Percentiles rank a stretch among this genome's conserved stretches.
phyloP scores from a whole-genome alignment of 2,797 vertebrate species.

The Neosilurus hyrtlii region DNA sequence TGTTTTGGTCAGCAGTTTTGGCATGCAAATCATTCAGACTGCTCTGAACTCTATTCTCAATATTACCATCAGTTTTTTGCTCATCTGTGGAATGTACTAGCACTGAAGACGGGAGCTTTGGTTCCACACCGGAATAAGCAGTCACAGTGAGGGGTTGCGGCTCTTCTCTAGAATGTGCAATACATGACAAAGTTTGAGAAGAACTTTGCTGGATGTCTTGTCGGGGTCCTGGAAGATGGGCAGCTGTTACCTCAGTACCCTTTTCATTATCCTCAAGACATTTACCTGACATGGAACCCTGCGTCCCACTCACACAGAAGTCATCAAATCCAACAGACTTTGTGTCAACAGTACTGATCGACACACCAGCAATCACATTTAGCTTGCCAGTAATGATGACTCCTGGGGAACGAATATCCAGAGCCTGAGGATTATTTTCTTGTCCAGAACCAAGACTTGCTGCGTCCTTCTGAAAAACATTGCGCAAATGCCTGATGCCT shows the following conservation, averaged over 20 bases:
- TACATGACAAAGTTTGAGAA: neutral
- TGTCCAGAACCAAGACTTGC: neutral
- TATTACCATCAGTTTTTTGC: neutral
- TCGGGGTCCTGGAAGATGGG: neutral
- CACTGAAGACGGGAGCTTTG: neutral
- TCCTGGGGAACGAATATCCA: neutral
- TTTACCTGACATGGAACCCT: neutral
- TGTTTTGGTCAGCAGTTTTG: neutral
- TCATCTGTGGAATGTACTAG: neutral
- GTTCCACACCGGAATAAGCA: neutral
- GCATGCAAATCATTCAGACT: neutral
- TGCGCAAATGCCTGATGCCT: neutral
- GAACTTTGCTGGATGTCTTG: conserved; percentile 15
- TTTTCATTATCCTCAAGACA: neutral
- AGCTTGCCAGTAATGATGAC: neutral
- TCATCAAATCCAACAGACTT: neutral
- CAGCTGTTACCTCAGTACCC: neutral
- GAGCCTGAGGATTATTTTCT: neutral
- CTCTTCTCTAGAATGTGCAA: neutral
- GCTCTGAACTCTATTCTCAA: neutral
- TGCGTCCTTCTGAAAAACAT: neutral
- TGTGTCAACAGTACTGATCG: neutral
- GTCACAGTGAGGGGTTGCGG: neutral
- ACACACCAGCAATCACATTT: neutral
- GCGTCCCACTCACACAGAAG: neutral